Base-by-base conservation (phyloP, 2,113 vertebrate species). In the Zingel zingel region DNA sequence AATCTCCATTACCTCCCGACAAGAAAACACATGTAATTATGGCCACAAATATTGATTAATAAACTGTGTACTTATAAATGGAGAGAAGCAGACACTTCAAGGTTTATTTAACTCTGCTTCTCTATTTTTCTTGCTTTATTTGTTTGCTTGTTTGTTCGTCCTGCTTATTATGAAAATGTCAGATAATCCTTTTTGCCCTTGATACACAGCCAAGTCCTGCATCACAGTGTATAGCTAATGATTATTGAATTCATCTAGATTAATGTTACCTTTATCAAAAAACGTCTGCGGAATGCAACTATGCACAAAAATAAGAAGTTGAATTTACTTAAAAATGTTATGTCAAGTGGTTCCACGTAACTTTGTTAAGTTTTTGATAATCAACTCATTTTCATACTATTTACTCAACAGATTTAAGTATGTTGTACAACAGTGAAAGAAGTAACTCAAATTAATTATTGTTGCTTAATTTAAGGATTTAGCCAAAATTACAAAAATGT, bases 11-110 rank as follows among this genome's bases (percentile, higher is more conserved):
- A 97, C 95, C 93, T 70, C 96, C 88, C 93, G 95, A 96, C 91
- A 95, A 95, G 94, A 72, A 96, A 97, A 95, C 94, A 96, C 93
- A 94, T 95, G 95, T 96, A 98, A 97, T 97, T 97, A 96, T 94
- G 94, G 95, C 95, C 94, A 87, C 97, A 97, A 97, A 97, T 96
- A 96, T 95, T 97, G 97, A 98, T 99, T 97, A 97, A 97, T 97
- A 97, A 96, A 95, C 94, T 94, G 92, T 90, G 93, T 93, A 94
- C 93, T 96, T 95, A 92, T 93, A 95, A 96, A 91, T 92, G 64
- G 62, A 95, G 94, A 92, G 84, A 94, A 91, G 90, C 77, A 93
- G 95, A 95, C 90, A 76, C 83, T 89, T 93, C 90, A 94, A 93
- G 90, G 90, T 95, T 94, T 95, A 85, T 95, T 94, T 92, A 91